A percentile compares a stretch with the other conserved stretches of the same genome.
These are phyloP conservation scores for Pseudoatta argentina DNA, from an alignment of 1,140 invertebrate species.

Conservation along the genomic window DNA sequence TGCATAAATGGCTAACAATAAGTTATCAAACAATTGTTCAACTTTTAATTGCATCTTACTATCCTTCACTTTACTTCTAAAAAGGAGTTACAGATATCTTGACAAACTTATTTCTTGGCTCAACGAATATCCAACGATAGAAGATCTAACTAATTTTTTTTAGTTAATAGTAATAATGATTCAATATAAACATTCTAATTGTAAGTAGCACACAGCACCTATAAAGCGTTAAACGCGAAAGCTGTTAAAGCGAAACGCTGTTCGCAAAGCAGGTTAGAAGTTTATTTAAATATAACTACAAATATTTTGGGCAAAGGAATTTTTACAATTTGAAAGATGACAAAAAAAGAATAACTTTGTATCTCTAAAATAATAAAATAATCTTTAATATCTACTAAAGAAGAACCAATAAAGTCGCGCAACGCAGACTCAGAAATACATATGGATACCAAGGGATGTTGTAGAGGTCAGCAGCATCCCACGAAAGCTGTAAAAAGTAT, in stretches of 20 bases:
- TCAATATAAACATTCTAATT: slow-evolving; percentile 16
- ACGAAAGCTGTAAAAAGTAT: slow-evolving; percentile 43
- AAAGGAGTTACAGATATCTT: slow-evolving; percentile 54
- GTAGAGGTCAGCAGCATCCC: neutral
- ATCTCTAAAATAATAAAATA: slow-evolving; percentile 3
- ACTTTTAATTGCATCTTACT: slow-evolving; percentile 80
- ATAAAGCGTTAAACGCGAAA: no score
- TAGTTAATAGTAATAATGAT: slow-evolving; percentile 10
- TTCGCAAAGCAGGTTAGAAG: neutral
- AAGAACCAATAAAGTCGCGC: slow-evolving; percentile 9
- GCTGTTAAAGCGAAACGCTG: no score
- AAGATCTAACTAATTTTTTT: slow-evolving; percentile 30
- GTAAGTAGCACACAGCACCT: no score
- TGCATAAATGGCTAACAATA: slow-evolving; percentile 77
- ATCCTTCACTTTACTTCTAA: slow-evolving; percentile 47
- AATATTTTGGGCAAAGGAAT: neutral
- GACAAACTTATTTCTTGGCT: slow-evolving; percentile 67
- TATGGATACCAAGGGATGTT: neutral
- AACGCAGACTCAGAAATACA: neutral
- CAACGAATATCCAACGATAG: slow-evolving; percentile 22
- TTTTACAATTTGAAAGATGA: neutral
- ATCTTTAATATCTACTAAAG: neutral
- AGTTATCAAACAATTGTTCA: slow-evolving; percentile 81
- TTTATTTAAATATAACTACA: neutral
- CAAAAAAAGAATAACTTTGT: neutral